Evolutionary conservation across 2,797 vertebrate species (phyloP).

Genomic region (Stomatorhinus walkeri): DNA sequence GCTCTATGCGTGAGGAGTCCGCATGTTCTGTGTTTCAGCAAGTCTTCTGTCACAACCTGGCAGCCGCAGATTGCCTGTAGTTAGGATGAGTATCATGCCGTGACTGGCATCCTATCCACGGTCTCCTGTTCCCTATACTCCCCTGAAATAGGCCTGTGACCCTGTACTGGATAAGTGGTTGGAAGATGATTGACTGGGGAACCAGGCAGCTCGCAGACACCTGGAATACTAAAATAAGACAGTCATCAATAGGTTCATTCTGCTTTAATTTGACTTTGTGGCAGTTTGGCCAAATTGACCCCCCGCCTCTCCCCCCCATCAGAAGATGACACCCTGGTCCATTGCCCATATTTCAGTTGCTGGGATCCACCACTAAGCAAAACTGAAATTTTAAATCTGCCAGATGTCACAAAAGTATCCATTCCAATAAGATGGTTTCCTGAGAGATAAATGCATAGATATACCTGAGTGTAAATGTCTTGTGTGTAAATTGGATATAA

Average conservation of each 20-base stretch:
- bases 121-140: neutral
- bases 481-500: neutral
- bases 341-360: neutral
- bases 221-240: neutral
- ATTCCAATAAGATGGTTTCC: neutral
- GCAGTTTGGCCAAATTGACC: neutral
- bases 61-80: neutral
- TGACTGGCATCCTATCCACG: neutral
- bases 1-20: neutral
- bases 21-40: neutral
- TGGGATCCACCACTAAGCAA: neutral
- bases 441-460: neutral
- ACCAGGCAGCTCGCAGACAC: neutral
- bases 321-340: neutral
- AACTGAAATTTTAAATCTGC: neutral
- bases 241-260: neutral
- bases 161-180: neutral
- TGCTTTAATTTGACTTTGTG: neutral
- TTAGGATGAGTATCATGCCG: neutral
- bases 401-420: neutral
- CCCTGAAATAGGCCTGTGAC: neutral
- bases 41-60: neutral
- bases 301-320: neutral
- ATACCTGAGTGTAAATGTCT: neutral
- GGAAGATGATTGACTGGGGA: neutral